phyloP scores from a whole-genome alignment of 1,140 invertebrate species.

The Radopholus similis region DNA sequence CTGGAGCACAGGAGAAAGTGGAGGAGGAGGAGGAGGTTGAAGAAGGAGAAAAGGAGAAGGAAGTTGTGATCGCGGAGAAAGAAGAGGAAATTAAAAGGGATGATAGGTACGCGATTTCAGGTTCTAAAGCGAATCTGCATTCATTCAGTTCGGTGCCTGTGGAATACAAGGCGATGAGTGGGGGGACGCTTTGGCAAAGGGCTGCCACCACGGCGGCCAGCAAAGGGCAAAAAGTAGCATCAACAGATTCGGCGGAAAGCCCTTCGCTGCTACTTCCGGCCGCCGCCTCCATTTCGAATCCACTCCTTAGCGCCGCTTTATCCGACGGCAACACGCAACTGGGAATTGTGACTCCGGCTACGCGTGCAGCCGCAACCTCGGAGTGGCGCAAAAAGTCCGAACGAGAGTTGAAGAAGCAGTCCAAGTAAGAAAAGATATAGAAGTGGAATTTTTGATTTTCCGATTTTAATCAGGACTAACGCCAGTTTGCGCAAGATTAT shows the following conservation, averaged over 20 bases:
- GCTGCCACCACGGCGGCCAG: neutral
- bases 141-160: neutral
- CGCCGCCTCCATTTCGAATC: neutral
- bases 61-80: neutral
- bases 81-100: neutral
- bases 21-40: neutral
- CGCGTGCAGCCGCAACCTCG: neutral
- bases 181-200: neutral
- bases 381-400: neutral
- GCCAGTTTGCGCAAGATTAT: neutral
- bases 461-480: neutral
- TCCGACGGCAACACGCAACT: neutral
- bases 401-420: too few species aligned
- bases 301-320: neutral
- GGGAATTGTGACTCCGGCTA: neutral
- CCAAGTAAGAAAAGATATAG: neutral
- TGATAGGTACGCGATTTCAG: neutral
- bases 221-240: neutral
- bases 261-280: neutral
- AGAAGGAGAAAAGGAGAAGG: neutral
- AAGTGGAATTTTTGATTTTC: neutral
- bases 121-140: neutral
- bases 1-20: neutral
- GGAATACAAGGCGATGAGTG: neutral
- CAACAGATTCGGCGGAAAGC: neutral